Conservation (phyloP, 2,888 invertebrate genomes). For the Amblyjoppa proteus region DNA sequence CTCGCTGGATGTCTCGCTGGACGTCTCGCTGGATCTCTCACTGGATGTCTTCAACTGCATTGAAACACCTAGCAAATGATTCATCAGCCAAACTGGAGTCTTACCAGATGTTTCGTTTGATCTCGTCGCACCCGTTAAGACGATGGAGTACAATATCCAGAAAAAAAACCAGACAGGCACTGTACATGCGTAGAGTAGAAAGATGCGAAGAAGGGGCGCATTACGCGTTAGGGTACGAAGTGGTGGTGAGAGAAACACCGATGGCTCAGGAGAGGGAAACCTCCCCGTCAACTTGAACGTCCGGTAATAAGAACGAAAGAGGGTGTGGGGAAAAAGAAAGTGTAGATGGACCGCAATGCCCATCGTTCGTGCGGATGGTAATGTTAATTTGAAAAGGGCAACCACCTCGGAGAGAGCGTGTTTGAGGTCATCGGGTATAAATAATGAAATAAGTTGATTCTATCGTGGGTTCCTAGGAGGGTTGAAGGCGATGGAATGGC, state of each 20-base stretch:
- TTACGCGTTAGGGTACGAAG: constrained; percentile 29
- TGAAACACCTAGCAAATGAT: too few relatives aligned
- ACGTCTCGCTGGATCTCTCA: too few relatives aligned
- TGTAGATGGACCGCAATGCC: background rate
- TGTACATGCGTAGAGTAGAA: background rate
- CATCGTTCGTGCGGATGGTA: background rate
- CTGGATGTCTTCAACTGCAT: too few relatives aligned
- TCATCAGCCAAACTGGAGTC: too few relatives aligned
- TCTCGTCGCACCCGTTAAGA: too few relatives aligned
- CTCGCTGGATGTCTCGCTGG: too few relatives aligned
- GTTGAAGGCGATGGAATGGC: background rate
- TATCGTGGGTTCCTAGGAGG: background rate
- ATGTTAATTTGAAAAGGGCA: background rate
- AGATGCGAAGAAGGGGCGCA: constrained; percentile 35
- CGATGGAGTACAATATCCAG: too few relatives aligned
- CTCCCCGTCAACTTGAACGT: constrained; percentile 43
- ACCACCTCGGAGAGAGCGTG: background rate
- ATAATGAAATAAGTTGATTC: background rate
- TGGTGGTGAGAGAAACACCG: constrained; percentile 2
- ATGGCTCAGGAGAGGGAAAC: background rate
- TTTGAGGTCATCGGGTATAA: background rate
- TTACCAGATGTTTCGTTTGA: too few relatives aligned
- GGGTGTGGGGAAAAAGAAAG: background rate
- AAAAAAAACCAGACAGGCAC: background rate
- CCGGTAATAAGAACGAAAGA: constrained; percentile 31